Percentiles rank a stretch among this genome's conserved stretches.
Evolutionary conservation across 1,140 invertebrate genomes (phyloP).

Genomic region (Cheumatopsyche charites): DNA sequence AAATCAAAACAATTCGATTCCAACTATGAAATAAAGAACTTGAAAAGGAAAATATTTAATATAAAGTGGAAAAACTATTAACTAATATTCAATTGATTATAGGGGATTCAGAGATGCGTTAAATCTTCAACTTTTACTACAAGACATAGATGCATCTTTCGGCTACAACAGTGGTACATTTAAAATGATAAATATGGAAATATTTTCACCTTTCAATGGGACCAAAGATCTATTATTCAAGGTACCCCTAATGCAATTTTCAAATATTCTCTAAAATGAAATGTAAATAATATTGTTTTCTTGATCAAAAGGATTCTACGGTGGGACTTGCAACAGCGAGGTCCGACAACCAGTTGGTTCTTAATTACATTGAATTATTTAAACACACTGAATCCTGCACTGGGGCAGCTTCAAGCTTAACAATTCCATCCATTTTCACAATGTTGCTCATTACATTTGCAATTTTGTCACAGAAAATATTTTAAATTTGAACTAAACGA

Average conservation of each 20-base stretch:
- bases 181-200: conserved; percentile 37
- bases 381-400: conserved; percentile 55
- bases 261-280: neutral
- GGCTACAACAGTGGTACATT: conserved; percentile 34
- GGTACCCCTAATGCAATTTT: conserved; percentile 30
- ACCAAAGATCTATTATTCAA: conserved; percentile 45
- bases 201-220: conserved; percentile 44
- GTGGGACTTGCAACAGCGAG: conserved; percentile 58
- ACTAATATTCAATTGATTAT: conserved; percentile 3
- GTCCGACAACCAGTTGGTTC: conserved; percentile 50
- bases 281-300: conserved; percentile 60
- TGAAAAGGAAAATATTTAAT: too few relatives aligned
- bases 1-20: too few relatives aligned
- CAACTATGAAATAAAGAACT: too few relatives aligned
- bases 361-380: conserved; percentile 58
- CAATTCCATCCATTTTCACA: conserved; percentile 49
- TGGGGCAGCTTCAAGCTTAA: conserved; percentile 44
- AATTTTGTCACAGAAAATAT: neutral
- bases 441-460: conserved; percentile 46
- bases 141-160: conserved; percentile 44
- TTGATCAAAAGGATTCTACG: conserved; percentile 62
- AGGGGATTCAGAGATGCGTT: conserved; percentile 22
- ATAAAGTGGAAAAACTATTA: too few relatives aligned
- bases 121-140: conserved; percentile 39
- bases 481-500: too few relatives aligned